These are phyloP conservation scores for Tetranychus urticae DNA, from an alignment of 1,140 invertebrate genomes.

Conservation along the genomic window DNA sequence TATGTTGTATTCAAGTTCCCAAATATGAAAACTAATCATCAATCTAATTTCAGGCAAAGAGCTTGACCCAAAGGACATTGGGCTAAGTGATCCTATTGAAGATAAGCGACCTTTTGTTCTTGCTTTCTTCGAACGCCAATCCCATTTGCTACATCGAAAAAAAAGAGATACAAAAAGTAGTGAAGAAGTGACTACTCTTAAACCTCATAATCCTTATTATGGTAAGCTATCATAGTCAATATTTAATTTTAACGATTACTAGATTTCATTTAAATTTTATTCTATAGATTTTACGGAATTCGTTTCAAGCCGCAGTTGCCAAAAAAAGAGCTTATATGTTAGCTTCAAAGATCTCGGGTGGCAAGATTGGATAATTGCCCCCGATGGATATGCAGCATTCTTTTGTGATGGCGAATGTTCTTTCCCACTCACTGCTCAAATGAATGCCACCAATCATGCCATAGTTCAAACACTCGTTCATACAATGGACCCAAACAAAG, in stretches of 20 bases:
- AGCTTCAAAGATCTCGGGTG: slow-evolving; percentile 69
- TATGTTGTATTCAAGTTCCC: slow-evolving; percentile 12
- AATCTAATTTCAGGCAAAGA: slow-evolving; percentile 16
- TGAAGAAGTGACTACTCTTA: background rate
- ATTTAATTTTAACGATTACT: no score
- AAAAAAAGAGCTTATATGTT: slow-evolving; percentile 70
- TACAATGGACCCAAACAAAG: slow-evolving; percentile 57
- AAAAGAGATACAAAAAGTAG: background rate
- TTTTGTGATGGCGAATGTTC: slow-evolving; percentile 85
- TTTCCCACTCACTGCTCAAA: slow-evolving; percentile 68
- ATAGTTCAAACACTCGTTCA: slow-evolving; percentile 91
- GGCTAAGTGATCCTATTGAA: no score
- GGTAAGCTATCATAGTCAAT: no score
- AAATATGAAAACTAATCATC: slow-evolving; percentile 23
- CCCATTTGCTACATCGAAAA: background rate
- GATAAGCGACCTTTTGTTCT: background rate
- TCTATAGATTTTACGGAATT: no score
- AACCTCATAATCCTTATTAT: background rate
- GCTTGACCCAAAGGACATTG: background rate
- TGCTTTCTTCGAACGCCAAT: background rate
- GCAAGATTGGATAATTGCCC: slow-evolving; percentile 91
- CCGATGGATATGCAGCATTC: slow-evolving; percentile 77
- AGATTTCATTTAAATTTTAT: no score
- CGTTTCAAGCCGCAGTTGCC: slow-evolving; percentile 34
- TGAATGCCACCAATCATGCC: slow-evolving; percentile 93